phyloP scores from a whole-genome alignment of 2,888 invertebrate species.

The Lasioglossum oenotherae region DNA sequence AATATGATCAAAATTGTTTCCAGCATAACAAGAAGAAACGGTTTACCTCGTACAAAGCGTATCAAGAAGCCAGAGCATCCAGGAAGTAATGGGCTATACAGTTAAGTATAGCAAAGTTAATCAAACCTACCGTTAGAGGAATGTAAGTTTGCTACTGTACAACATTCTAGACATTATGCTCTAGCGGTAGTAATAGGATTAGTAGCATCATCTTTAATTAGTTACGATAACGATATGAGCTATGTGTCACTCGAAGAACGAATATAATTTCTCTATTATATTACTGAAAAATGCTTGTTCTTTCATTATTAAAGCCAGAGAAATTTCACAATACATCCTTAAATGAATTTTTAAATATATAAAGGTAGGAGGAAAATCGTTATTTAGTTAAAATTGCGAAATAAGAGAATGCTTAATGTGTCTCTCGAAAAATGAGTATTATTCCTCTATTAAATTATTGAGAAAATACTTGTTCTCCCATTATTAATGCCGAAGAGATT shows the following conservation, averaged over 20 bases:
- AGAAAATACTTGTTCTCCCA: neutral
- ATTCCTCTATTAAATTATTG: neutral
- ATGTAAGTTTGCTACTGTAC: conserved; percentile 28
- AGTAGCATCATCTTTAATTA: neutral
- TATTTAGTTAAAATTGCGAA: neutral
- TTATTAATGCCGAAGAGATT: neutral
- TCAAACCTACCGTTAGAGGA: conserved; percentile 58
- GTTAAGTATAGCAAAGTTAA: conserved; percentile 53
- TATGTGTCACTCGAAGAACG: neutral
- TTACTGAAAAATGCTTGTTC: neutral
- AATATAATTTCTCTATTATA: neutral
- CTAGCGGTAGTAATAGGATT: conserved; percentile 6
- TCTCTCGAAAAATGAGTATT: neutral
- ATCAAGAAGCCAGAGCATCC: conserved; percentile 47
- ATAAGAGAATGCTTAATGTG: neutral
- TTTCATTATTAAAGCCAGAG: neutral
- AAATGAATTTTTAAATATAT: neutral
- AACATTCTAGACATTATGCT: conserved; percentile 26
- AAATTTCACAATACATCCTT: neutral
- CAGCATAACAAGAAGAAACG: conserved; percentile 39
- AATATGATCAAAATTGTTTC: conserved; percentile 28
- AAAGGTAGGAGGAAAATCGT: neutral
- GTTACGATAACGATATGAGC: neutral
- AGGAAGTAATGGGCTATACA: conserved; percentile 57
- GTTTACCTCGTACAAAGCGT: conserved; percentile 44